Evolutionary conservation across 2,797 vertebrate genomes (phyloP).

Genomic region (Enteromius afrohamiltoni): DNA sequence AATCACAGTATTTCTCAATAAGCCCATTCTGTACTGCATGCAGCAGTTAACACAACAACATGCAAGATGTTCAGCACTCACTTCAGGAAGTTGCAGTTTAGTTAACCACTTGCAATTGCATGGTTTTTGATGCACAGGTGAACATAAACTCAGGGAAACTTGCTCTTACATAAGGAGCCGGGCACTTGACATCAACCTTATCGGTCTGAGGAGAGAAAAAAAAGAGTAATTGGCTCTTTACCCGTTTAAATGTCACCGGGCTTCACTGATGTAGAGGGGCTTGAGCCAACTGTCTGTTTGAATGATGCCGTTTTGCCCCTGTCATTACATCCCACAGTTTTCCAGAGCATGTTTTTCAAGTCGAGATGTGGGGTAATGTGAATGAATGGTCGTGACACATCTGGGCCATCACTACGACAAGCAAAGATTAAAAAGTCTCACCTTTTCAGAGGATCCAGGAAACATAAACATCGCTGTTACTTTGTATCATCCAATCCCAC

Average conservation of each 20-base stretch:
- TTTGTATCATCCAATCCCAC: background rate
- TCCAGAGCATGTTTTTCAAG: conserved; percentile 66
- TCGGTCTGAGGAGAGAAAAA: background rate
- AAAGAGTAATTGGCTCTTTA: conserved; percentile 72
- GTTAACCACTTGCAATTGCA: background rate
- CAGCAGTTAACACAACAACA: background rate
- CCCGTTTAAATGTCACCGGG: conserved; percentile 72
- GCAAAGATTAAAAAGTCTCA: conserved; percentile 56
- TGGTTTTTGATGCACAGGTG: background rate
- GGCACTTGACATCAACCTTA: conserved; percentile 30
- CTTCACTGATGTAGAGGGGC: conserved; percentile 62
- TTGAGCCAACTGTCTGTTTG: conserved; percentile 65
- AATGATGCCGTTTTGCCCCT: conserved; percentile 70
- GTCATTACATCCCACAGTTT: conserved; percentile 67
- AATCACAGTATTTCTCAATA: background rate
- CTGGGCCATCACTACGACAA: conserved; percentile 43
- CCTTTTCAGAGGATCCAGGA: conserved; percentile 41
- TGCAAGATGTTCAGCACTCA: background rate
- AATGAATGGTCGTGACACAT: conserved; percentile 60
- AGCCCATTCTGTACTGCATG: background rate
- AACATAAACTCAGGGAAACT: conserved; percentile 29
- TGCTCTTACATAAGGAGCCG: background rate
- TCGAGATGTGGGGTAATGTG: conserved; percentile 57
- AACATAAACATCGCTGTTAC: conserved; percentile 41
- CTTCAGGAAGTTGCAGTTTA: background rate